Base-by-base conservation (phyloP, 1,140 invertebrate species). In the Hypsibius dujardini region DNA sequence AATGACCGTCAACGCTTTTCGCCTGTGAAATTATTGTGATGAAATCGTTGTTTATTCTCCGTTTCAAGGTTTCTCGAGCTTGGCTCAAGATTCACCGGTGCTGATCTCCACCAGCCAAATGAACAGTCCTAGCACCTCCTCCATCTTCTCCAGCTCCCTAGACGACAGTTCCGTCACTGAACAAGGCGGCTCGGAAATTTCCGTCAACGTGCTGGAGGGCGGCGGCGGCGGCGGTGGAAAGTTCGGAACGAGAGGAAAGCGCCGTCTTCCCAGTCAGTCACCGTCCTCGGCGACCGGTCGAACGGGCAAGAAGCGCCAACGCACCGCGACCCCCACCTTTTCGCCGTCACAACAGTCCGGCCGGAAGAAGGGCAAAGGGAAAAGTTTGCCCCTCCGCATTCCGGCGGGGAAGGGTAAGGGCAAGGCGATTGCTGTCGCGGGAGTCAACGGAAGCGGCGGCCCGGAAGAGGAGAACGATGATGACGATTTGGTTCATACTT, bases 331-430 rank as follows among this genome's bases (percentile, higher is more conserved):
- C 7, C 7, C 50, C 50, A 7, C 50, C 50, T n/a, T 56, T n/a
- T 7, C 50, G 7, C 50, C 50, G 7, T n/a, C n/a, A n/a, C n/a
- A n/a, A n/a, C 50, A 7, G n/a, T 7, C n/a, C n/a, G 50, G 50
- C n/a, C 50, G 50, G 50, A 56, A 56, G n/a, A 56, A n/a, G 50
- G 50, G 50, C 50, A 56, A 56, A 56, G 50, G 50, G n/a, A 56
- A 56, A n/a, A 7, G 7, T n/a, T 56, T 56, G 50, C 50, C 50
- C 50, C 50, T 56, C 7, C 7, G 7, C n/a, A 56, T 56, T n/a
- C 50, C 50, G 50, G n/a, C n/a, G n/a, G n/a, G n/a, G n/a, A n/a
- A n/a, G n/a, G n/a, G n/a, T n/a, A 56, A 56, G 50, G 7, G 7
- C n/a, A 7, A 7, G 50, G 50, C 50, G n/a, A 7, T n/a, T 56